phyloP scores from a whole-genome alignment of 1,140 invertebrate species.

The Mizuhopecten yessoensis region DNA sequence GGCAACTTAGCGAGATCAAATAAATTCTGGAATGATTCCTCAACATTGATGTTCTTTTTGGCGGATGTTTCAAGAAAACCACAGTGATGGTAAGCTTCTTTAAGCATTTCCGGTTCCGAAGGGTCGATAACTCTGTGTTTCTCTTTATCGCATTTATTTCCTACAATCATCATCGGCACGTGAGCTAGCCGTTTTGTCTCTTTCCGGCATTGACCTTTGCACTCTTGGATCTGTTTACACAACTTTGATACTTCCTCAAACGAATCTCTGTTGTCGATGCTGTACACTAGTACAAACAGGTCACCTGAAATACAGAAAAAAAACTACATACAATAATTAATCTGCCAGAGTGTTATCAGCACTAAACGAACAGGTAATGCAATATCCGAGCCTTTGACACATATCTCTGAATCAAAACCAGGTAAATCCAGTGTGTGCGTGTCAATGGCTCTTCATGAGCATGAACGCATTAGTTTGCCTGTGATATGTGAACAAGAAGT shows the following conservation, averaged over 20 bases:
- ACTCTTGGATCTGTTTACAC: constrained; percentile 91
- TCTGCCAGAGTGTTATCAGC: not conserved
- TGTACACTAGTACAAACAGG: constrained; percentile 92
- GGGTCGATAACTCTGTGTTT: constrained; percentile 85
- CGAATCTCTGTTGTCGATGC: constrained; percentile 92
- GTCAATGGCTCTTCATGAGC: too few relatives aligned
- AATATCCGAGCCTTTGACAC: too few relatives aligned
- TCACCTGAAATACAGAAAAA: constrained; percentile 87
- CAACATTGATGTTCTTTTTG: constrained; percentile 90
- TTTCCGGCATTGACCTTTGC: constrained; percentile 72
- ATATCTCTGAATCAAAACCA: too few relatives aligned
- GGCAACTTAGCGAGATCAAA: constrained; percentile 92
- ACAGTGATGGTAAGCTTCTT: constrained; percentile 84
- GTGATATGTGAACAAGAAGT: too few relatives aligned
- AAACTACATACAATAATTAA: not conserved
- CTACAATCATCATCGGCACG: constrained; percentile 92
- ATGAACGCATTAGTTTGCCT: too few relatives aligned
- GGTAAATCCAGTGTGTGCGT: too few relatives aligned
- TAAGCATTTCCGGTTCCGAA: constrained; percentile 71
- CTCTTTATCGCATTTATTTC: constrained; percentile 91
- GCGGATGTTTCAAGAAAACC: constrained; percentile 92
- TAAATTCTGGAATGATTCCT: constrained; percentile 91
- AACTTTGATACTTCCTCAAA: constrained; percentile 92
- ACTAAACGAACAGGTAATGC: too few relatives aligned
- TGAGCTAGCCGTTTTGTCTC: constrained; percentile 81